phyloP scores from a whole-genome alignment of 1,140 invertebrate genomes.

The Agraylea sexmaculata region DNA sequence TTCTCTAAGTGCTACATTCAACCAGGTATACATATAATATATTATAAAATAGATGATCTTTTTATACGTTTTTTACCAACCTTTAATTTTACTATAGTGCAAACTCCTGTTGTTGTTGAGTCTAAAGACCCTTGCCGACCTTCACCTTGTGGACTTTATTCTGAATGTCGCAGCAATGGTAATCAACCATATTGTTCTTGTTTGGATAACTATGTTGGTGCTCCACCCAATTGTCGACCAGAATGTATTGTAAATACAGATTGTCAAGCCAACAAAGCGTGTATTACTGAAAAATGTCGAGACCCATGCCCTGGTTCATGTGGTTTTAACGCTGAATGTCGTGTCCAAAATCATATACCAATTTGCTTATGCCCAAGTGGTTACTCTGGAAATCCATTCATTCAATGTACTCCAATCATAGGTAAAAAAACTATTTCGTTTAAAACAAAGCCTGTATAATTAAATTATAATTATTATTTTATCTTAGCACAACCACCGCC shows the following conservation, averaged over 20 bases:
- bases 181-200: conserved; percentile 58
- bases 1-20: conserved; percentile 39
- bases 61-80: conserved; percentile 39
- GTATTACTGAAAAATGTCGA: conserved; percentile 46
- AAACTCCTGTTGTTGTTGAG: conserved; percentile 26
- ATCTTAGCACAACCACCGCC: conserved; percentile 1
- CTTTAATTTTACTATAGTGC: conserved; percentile 7
- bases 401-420: conserved; percentile 46
- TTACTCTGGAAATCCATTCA: conserved; percentile 62
- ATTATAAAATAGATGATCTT: conserved; percentile 53
- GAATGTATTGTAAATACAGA: conserved; percentile 61
- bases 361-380: conserved; percentile 54
- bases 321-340: conserved; percentile 48
- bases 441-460: too few relatives aligned
- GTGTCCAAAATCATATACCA: conserved; percentile 51
- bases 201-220: conserved; percentile 50
- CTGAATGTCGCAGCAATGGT: conserved; percentile 46
- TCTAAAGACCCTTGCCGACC: conserved; percentile 45
- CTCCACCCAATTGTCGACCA: conserved; percentile 51
- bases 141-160: conserved; percentile 61
- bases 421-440: conserved; percentile 38
- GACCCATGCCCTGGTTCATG: conserved; percentile 55
- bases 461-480: neutral
- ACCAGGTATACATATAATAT: conserved; percentile 24
- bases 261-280: conserved; percentile 49